Base-by-base conservation (phyloP, 1,140 invertebrate genomes). In the Drosophila virilis region DNA sequence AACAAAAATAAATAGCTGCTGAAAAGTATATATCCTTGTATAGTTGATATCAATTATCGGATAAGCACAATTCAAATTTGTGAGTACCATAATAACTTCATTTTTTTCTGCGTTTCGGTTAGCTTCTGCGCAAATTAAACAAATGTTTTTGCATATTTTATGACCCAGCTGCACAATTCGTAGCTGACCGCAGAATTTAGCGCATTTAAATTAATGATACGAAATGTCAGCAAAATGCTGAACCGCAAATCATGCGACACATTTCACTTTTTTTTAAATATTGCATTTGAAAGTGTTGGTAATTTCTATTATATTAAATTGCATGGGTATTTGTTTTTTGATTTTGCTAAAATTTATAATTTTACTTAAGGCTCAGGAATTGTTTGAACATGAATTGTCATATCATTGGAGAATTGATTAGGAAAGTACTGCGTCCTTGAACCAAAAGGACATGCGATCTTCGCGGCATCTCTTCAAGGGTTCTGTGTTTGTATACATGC, bases 151-250 rank as follows among this genome's bases (percentile, higher is more conserved):
- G 75, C 83, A 82, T 88, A 74, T 83, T 83, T 83, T 74, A 83
- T 86, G 55, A 67, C 35, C 42, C 69, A 50, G 13, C 22, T 74
- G 65, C 54, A 60, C 55, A 62, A 72, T 55, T 40, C 57, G 50
- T 58, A 59, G 48, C 38, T 67, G 66, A 83, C 83, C 83, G 22
- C 83, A 86, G 77, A 70, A 74, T 74, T 76, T 72, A 74, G 65
- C 80, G 73, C 77, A 74, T 88, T 88, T 83, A 74, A 79, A 88
- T 86, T 79, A 88, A 88, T 83, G 76, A 77, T 77, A 70, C 52
- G 32, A 78, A 83, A 71, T 74, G 79, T 88, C 72, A 60, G 76
- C 73, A 67, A 74, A 86, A 77, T 52, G 60, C 38, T 61, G 2
- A 50, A 83, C 83, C 84, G 59, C 84, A 89, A 88, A 89, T 89